These are phyloP conservation scores for Stenodera caucasica DNA, from an alignment of 2,888 invertebrate genomes.

Conservation along the genomic window DNA sequence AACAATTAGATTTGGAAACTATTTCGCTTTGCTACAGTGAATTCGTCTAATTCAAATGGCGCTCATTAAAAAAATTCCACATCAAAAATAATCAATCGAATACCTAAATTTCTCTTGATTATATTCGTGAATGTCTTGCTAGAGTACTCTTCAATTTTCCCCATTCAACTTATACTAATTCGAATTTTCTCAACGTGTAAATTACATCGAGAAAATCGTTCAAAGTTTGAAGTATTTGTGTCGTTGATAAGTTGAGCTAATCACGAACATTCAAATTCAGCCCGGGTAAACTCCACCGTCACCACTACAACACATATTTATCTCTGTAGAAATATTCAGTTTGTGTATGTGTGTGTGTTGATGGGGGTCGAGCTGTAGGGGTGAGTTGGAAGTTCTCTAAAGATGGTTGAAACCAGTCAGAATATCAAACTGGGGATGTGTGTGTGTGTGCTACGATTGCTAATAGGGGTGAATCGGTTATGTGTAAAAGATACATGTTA, in stretches of 20 bases:
- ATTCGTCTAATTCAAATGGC: too few species aligned
- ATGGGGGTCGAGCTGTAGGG: constrained; percentile 35
- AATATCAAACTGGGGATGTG: constrained; percentile 38
- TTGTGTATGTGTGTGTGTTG: constrained; percentile 26
- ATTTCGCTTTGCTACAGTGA: neutral
- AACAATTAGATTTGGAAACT: neutral
- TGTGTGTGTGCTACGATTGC: constrained; percentile 37
- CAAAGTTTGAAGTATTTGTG: constrained; percentile 37
- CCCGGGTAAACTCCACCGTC: constrained; percentile 36
- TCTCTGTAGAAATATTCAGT: neutral
- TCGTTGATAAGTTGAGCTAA: constrained; percentile 40
- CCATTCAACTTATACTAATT: neutral
- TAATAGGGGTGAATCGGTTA: constrained; percentile 28
- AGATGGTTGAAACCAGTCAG: constrained; percentile 34
- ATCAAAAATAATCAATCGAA: too few species aligned
- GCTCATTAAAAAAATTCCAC: too few species aligned
- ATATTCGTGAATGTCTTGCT: too few species aligned
- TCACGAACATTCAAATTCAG: constrained; percentile 43
- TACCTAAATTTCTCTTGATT: too few species aligned
- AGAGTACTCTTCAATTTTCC: neutral
- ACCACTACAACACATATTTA: neutral
- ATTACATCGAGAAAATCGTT: constrained; percentile 31
- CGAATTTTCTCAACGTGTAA: constrained; percentile 20
- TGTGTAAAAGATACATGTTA: neutral
- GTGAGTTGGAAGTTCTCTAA: constrained; percentile 37